These are phyloP conservation scores for Zoanthus sociatus DNA, from an alignment of 92 coral and sea anemone species.

Conservation along the genomic window DNA sequence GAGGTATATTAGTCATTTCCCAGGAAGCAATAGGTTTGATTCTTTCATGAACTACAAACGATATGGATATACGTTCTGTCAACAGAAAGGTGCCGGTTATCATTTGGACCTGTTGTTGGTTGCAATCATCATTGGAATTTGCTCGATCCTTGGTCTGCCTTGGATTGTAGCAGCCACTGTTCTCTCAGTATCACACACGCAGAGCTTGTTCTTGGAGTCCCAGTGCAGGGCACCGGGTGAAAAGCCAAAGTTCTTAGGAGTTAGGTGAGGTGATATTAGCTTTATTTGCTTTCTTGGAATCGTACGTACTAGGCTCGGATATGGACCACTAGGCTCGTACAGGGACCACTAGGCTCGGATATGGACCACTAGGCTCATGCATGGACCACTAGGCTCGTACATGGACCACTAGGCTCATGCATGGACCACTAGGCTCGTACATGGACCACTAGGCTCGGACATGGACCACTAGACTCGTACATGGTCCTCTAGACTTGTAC, in stretches of 20 bases:
- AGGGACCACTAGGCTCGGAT: no score
- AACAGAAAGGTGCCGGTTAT: slow-evolving; percentile 99
- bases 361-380: no score
- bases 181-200: slow-evolving; percentile 92
- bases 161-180: slow-evolving; percentile 99
- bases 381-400: no score
- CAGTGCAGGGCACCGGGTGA: slow-evolving; percentile 97
- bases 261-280: slow-evolving; percentile 67
- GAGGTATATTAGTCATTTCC: not conserved
- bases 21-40: not conserved
- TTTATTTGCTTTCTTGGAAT: not conserved
- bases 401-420: no score
- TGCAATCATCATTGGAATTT: slow-evolving; percentile 89
- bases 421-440: no score
- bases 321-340: no score
- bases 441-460: no score
- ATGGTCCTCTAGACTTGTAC: no score
- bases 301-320: no score
- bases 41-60: not conserved
- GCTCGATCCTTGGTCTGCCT: slow-evolving; percentile 92
- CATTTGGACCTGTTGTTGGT: slow-evolving; percentile 91
- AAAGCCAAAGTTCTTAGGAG: slow-evolving; percentile 93
- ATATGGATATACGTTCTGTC: not conserved
- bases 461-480: no score
- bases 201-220: slow-evolving; percentile 96